These are phyloP conservation scores for Phyllotis vaccarum DNA, from an alignment of 2,797 vertebrate genomes.

Conservation along the genomic window DNA sequence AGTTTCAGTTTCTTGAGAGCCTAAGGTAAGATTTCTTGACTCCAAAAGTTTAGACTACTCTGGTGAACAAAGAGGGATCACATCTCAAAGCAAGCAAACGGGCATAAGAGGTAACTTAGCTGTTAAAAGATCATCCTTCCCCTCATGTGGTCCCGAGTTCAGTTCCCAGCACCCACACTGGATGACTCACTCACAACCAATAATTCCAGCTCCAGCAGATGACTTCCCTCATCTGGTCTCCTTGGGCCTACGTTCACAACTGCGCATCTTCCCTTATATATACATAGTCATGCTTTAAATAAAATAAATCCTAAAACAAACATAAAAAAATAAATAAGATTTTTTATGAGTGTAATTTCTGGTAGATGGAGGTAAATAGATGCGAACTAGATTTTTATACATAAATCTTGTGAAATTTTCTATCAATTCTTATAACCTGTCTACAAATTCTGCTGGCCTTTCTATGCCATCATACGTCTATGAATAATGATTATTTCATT, in stretches of 20 bases:
- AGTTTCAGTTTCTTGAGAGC: neutral
- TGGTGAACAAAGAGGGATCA: neutral
- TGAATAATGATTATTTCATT: neutral
- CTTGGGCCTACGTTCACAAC: no score
- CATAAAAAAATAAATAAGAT: neutral
- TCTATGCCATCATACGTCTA: neutral
- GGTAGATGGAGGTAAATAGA: neutral
- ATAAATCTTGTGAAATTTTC: neutral
- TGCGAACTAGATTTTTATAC: neutral
- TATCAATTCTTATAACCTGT: neutral
- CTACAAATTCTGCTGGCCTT: neutral
- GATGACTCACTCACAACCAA: neutral
- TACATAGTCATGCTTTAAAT: neutral
- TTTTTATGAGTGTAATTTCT: neutral
- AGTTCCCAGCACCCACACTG: neutral
- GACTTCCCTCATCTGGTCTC: neutral
- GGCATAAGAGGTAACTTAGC: neutral
- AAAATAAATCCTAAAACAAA: neutral
- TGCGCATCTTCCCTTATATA: neutral
- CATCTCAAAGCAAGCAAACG: neutral
- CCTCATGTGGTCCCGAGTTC: neutral
- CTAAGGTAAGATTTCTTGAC: neutral
- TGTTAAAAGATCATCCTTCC: no score
- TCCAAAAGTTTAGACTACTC: neutral
- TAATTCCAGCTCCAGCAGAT: neutral